phyloP scores from a whole-genome alignment of 1,140 invertebrate species.

The Drosophila sucinea region DNA sequence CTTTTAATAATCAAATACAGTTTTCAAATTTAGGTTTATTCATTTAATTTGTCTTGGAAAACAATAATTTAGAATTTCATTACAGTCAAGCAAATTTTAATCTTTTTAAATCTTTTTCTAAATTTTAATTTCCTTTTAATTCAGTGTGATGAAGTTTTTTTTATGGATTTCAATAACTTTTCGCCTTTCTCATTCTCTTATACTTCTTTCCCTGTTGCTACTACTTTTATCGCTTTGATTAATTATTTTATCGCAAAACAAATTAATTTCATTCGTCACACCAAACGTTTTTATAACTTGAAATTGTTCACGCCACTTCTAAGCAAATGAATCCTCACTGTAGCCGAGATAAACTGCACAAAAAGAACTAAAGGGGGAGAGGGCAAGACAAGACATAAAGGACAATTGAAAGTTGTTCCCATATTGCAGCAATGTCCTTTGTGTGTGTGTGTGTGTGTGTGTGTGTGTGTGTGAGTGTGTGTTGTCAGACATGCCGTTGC shows the following conservation, averaged over 20 bases:
- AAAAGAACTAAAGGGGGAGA: slow-evolving; percentile 5
- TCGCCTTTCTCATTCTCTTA: too few species aligned
- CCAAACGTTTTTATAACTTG: neutral
- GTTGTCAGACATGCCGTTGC: slow-evolving; percentile 39
- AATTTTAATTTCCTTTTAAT: too few species aligned
- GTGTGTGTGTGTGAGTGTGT: slow-evolving; percentile 27
- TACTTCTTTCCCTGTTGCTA: neutral
- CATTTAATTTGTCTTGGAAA: too few species aligned
- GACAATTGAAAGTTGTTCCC: slow-evolving; percentile 31
- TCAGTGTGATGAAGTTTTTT: too few species aligned
- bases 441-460: slow-evolving; percentile 29
- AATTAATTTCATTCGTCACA: neutral
- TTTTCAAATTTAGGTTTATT: too few species aligned
- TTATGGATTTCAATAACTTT: too few species aligned
- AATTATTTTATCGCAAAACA: neutral
- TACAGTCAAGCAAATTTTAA: too few species aligned
- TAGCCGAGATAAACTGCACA: slow-evolving; percentile 19
- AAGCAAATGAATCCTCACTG: slow-evolving; percentile 38
- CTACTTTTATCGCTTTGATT: neutral
- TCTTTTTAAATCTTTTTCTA: too few species aligned
- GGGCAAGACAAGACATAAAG: slow-evolving; percentile 19
- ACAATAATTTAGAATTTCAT: too few species aligned
- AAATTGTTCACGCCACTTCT: slow-evolving; percentile 20
- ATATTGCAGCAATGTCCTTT: slow-evolving; percentile 57
- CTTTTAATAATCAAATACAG: too few species aligned